Evolutionary conservation across 2,888 invertebrate genomes (phyloP).

Genomic region (Phlogophora meticulosa): DNA sequence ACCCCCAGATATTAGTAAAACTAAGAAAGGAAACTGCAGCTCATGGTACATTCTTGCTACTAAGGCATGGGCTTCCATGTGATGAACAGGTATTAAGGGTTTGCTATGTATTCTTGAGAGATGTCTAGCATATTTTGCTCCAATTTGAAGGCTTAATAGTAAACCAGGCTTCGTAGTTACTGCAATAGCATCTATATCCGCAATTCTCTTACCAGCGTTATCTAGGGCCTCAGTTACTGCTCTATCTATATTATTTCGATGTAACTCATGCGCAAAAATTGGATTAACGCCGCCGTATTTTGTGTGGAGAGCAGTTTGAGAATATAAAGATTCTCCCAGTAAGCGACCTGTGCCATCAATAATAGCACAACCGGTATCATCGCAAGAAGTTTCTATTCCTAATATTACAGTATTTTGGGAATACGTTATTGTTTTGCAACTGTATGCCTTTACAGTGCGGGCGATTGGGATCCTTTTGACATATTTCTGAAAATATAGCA

Average conservation of each 20-base stretch:
- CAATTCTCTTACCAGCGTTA: constrained; percentile 90
- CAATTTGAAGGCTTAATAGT: constrained; percentile 94
- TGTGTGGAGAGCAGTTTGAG: constrained; percentile 95
- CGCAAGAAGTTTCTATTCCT: constrained; percentile 99
- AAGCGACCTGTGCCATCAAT: constrained; percentile 94
- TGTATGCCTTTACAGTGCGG: constrained; percentile 10
- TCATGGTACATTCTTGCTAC: constrained; percentile 94
- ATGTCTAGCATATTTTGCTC: constrained; percentile 95
- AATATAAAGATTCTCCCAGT: constrained; percentile 95
- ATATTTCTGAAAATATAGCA: constrained; percentile 27
- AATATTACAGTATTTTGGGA: constrained; percentile 87
- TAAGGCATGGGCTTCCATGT: constrained; percentile 99
- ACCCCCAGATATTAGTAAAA: constrained; percentile 97
- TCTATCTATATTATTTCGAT: constrained; percentile 94
- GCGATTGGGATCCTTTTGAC: constrained; percentile 10
- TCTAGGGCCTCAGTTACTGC: constrained; percentile 93
- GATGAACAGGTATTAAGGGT: constrained; percentile 98
- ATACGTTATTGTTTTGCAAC: constrained; percentile 24
- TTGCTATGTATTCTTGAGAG: constrained; percentile 92
- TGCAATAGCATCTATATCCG: constrained; percentile 96
- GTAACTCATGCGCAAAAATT: constrained; percentile 95
- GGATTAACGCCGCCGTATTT: constrained; percentile 97
- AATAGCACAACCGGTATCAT: constrained; percentile 98
- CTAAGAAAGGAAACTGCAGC: constrained; percentile 96
- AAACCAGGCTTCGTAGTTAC: constrained; percentile 98